These are phyloP conservation scores for Pissodes strobi DNA, from an alignment of 1,140 invertebrate genomes.

Conservation along the genomic window DNA sequence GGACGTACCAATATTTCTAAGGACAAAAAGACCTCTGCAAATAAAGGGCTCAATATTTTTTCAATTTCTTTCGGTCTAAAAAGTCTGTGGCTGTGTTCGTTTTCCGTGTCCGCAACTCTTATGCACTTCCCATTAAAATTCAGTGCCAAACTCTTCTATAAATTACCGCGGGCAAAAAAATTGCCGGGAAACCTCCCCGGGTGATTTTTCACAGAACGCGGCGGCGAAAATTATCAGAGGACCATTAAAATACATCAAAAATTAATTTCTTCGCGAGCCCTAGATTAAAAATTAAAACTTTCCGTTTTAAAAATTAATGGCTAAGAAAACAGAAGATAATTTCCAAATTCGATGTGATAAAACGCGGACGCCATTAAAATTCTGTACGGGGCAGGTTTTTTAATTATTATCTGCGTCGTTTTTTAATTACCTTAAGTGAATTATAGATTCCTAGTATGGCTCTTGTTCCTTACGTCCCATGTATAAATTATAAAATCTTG, in stretches of 20 bases:
- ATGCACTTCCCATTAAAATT: slow-evolving; percentile 13
- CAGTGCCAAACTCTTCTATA: slow-evolving; percentile 14
- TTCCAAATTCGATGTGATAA: slow-evolving; percentile 52
- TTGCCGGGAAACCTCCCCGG: slow-evolving; percentile 16
- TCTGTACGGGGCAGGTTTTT: slow-evolving; percentile 39
- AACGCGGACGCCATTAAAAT: slow-evolving; percentile 30
- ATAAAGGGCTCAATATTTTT: too few relatives aligned
- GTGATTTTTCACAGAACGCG: slow-evolving; percentile 31
- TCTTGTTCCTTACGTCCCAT: neutral
- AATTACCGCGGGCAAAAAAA: slow-evolving; percentile 22
- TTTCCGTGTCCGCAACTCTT: too few relatives aligned
- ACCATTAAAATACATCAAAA: slow-evolving; percentile 51
- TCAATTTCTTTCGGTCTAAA: too few relatives aligned
- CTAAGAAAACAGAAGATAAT: slow-evolving; percentile 54
- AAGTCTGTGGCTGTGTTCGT: too few relatives aligned
- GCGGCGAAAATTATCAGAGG: slow-evolving; percentile 46
- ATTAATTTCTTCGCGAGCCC: slow-evolving; percentile 48
- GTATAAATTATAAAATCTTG: neutral
- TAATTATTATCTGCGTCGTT: slow-evolving; percentile 44
- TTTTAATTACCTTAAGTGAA: slow-evolving; percentile 40
- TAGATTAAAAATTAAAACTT: slow-evolving; percentile 55
- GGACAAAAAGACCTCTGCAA: too few relatives aligned
- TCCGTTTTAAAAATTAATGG: slow-evolving; percentile 53
- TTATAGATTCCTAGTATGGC: slow-evolving; percentile 44
- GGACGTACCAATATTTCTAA: too few relatives aligned